These are phyloP conservation scores for Chalcis sispes DNA, from an alignment of 2,888 invertebrate genomes.

Conservation along the genomic window DNA sequence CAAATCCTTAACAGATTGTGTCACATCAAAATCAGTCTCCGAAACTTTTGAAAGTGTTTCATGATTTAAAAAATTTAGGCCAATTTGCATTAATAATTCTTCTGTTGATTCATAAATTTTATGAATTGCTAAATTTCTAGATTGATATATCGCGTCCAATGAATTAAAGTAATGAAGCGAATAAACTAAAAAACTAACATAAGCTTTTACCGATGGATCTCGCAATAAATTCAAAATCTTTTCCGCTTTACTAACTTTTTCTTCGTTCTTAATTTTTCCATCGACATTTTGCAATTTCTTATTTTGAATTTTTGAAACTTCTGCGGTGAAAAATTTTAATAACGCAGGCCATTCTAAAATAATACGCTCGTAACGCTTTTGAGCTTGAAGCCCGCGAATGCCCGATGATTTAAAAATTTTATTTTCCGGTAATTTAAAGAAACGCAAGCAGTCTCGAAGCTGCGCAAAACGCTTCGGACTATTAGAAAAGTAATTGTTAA, in stretches of 20 bases:
- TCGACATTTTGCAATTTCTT: background rate
- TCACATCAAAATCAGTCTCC: background rate
- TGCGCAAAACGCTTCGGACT: conserved; percentile 4
- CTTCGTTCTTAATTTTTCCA: background rate
- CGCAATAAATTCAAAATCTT: conserved; percentile 13
- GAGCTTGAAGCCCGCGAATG: background rate
- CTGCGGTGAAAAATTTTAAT: background rate
- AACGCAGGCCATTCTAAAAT: background rate
- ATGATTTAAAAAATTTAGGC: background rate
- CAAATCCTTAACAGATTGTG: background rate
- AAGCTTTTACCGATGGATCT: background rate
- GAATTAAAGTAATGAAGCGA: conserved; percentile 14
- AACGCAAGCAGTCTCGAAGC: background rate
- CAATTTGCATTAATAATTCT: background rate
- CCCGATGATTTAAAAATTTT: background rate
- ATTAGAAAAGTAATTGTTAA: background rate
- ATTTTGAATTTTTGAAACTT: background rate
- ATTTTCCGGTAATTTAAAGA: background rate
- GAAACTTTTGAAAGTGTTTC: background rate
- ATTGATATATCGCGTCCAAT: conserved; percentile 9
- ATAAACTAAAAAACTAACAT: conserved; percentile 2
- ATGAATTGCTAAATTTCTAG: conserved; percentile 15
- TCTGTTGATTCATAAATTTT: background rate
- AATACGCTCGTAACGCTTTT: background rate
- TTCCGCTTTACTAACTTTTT: background rate